Percentiles rank a stretch among this genome's conserved stretches.
phyloP scores from a whole-genome alignment of 2,888 invertebrate species.

The Adelphocoris suturalis region DNA sequence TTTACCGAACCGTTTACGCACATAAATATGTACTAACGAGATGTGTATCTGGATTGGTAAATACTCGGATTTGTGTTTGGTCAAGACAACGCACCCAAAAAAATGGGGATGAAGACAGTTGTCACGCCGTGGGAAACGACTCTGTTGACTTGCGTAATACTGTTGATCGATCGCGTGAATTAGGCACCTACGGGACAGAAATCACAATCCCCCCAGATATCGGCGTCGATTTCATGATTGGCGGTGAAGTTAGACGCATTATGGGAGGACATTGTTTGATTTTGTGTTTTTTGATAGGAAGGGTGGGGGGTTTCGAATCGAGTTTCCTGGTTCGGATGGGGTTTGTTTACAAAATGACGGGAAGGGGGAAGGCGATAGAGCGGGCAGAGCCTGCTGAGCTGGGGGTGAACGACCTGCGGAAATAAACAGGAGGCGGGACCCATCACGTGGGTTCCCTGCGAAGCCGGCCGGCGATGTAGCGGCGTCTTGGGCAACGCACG shows the following conservation, averaged over 20 bases:
- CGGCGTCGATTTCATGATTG: not conserved
- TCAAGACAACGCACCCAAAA: not conserved
- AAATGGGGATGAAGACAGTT: not conserved
- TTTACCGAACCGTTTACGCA: no score
- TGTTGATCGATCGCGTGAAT: slow-evolving; percentile 13
- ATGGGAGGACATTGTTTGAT: no score
- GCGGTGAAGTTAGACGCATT: no score
- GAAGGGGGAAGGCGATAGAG: not conserved
- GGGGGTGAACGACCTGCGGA: slow-evolving; percentile 53
- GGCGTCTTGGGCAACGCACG: not conserved
- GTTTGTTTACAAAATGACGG: slow-evolving; percentile 56
- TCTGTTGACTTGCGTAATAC: not conserved
- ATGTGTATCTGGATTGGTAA: not conserved
- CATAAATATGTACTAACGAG: not conserved
- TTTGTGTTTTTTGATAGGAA: no score
- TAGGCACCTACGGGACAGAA: not conserved
- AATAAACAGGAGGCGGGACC: slow-evolving; percentile 57
- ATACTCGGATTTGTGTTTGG: not conserved
- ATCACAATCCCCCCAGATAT: not conserved
- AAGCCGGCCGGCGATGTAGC: slow-evolving; percentile 55
- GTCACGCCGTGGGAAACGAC: not conserved
- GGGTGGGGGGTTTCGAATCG: not conserved
- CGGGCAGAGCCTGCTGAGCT: not conserved
- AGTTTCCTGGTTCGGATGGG: not conserved
- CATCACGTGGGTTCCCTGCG: slow-evolving; percentile 49